A percentile compares a stretch with the other conserved stretches of the same genome.
phyloP scores from a whole-genome alignment of 2,888 invertebrate species.

The Netelia melanura region DNA sequence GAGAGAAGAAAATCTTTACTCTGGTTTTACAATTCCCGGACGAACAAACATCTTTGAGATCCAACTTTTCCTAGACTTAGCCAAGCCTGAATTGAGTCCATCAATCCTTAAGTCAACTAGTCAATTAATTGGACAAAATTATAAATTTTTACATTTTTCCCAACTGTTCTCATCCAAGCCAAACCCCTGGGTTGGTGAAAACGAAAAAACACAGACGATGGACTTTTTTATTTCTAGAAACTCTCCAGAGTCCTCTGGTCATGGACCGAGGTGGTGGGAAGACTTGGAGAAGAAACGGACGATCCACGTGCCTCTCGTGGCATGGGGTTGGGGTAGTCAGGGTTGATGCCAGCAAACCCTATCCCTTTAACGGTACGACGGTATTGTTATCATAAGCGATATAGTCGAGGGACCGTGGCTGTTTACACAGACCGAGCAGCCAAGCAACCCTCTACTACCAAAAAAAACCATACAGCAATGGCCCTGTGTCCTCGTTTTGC shows the following conservation, averaged over 20 bases:
- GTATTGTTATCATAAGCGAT: constrained; percentile 76
- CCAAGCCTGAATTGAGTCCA: too few species aligned
- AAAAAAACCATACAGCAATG: constrained; percentile 26
- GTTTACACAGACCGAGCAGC: constrained; percentile 75
- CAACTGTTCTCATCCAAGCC: neutral
- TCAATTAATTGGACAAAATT: too few species aligned
- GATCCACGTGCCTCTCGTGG: constrained; percentile 21
- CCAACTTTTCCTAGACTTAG: too few species aligned
- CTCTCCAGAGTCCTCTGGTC: neutral
- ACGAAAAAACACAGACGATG: neutral
- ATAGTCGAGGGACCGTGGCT: constrained; percentile 71
- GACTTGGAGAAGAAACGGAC: constrained; percentile 39
- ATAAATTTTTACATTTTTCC: too few species aligned
- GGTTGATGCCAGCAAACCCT: constrained; percentile 38
- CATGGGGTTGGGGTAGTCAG: constrained; percentile 50
- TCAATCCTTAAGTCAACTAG: too few species aligned
- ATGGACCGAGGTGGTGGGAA: constrained; percentile 15
- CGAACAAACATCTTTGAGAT: too few species aligned
- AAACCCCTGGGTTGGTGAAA: neutral
- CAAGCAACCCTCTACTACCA: constrained; percentile 38
- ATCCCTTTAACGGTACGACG: constrained; percentile 40
- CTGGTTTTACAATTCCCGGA: too few species aligned
- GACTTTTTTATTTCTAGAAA: neutral
- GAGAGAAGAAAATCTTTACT: constrained; percentile 8
- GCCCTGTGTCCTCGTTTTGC: neutral